Conservation (phyloP, 2,113 vertebrate species). For the Oryzias melastigma region DNA sequence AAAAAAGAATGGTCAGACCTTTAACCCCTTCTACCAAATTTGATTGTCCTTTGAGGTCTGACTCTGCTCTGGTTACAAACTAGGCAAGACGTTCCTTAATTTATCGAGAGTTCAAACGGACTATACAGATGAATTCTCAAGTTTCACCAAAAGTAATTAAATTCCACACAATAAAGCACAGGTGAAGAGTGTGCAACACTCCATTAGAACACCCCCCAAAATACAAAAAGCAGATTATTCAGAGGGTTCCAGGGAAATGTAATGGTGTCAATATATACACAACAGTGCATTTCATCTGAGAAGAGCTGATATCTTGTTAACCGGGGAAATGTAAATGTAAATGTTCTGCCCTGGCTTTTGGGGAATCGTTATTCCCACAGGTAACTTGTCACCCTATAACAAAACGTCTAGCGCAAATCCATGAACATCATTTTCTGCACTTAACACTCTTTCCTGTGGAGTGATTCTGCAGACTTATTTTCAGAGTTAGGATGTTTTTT, state of each 20-base stretch:
- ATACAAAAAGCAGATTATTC: conserved; percentile 63
- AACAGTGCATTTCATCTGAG: conserved; percentile 27
- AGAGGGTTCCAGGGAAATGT: conserved; percentile 54
- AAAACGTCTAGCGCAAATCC: conserved; percentile 21
- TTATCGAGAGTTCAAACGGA: conserved; percentile 46
- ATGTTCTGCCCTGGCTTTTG: conserved; percentile 40
- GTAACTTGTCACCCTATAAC: conserved; percentile 20
- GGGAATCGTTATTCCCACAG: conserved; percentile 23
- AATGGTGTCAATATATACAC: conserved; percentile 49
- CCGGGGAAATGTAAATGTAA: conserved; percentile 24
- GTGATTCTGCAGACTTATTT: conserved; percentile 11
- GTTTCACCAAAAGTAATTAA: conserved; percentile 57
- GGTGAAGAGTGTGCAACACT: conserved; percentile 35
- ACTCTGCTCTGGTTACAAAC: conserved; percentile 61
- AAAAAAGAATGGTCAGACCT: conserved; percentile 56
- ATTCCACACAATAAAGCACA: conserved; percentile 57
- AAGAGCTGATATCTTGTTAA: conserved; percentile 38
- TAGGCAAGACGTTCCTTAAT: conserved; percentile 58
- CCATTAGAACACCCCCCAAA: conserved; percentile 54
- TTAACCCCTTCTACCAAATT: conserved; percentile 70
- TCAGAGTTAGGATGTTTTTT: conserved; percentile 23
- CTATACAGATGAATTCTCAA: conserved; percentile 33
- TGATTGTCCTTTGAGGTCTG: conserved; percentile 73
- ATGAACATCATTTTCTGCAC: conserved; percentile 59
- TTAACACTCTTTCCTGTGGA: conserved; percentile 45